phyloP scores from a whole-genome alignment of 2,797 vertebrate species.

The Rhadinocentrus ornatus region DNA sequence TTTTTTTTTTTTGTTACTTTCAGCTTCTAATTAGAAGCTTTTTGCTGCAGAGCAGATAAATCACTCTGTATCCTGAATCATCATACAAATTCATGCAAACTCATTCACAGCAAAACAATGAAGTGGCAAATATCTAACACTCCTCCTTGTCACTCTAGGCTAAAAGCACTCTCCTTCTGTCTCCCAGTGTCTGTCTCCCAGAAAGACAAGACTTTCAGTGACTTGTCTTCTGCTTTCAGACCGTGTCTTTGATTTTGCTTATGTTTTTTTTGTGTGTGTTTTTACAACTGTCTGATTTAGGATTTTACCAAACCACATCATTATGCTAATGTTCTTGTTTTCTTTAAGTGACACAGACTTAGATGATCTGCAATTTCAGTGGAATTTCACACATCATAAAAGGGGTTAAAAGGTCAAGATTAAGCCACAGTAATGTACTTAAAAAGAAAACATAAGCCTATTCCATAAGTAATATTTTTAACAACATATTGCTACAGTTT shows the following conservation, averaged over 20 bases:
- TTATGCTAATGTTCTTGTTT: slow-evolving; percentile 19
- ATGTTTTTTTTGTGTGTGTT: not conserved
- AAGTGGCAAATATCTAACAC: slow-evolving; percentile 63
- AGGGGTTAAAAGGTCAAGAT: not conserved
- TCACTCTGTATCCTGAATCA: slow-evolving; percentile 64
- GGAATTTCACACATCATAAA: not conserved
- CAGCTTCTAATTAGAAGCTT: slow-evolving; percentile 67
- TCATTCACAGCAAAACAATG: slow-evolving; percentile 76
- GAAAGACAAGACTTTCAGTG: slow-evolving; percentile 54
- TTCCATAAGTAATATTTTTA: too few relatives aligned
- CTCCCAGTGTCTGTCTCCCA: slow-evolving; percentile 29
- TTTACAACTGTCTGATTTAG: not conserved
- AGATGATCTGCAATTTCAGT: not conserved
- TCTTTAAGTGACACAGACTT: not conserved
- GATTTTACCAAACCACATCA: not conserved
- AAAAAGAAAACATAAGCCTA: too few relatives aligned
- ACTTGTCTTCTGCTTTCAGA: slow-evolving; percentile 23
- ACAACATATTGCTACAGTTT: too few relatives aligned
- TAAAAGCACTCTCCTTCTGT: slow-evolving; percentile 59
- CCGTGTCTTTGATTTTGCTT: slow-evolving; percentile 7
- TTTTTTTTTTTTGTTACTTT: not conserved
- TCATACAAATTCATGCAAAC: slow-evolving; percentile 79
- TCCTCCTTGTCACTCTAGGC: slow-evolving; percentile 69
- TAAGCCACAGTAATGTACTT: not conserved
- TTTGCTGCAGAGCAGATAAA: slow-evolving; percentile 76